phyloP scores from a whole-genome alignment of 2,113 vertebrate genomes.

The Burhinus oedicnemus region DNA sequence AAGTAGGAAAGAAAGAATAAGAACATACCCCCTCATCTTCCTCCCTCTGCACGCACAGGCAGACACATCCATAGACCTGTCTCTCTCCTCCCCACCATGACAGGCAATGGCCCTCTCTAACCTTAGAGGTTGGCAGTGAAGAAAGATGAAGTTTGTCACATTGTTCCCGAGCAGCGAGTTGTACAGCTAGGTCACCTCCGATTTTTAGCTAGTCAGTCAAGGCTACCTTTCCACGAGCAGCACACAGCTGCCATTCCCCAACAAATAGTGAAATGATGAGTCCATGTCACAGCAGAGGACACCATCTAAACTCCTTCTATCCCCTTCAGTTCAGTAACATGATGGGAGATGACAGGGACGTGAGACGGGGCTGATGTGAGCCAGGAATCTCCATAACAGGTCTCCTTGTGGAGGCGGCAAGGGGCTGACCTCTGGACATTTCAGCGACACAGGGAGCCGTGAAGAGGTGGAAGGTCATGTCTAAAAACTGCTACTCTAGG shows the following conservation, averaged over 20 bases:
- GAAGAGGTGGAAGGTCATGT: not conserved
- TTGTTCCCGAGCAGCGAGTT: conserved; percentile 14
- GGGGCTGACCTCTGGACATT: not conserved
- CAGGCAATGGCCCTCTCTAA: conserved; percentile 26
- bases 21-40: not conserved
- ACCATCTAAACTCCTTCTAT: not conserved
- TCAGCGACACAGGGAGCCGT: not conserved
- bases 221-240: not conserved
- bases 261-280: conserved; percentile 49
- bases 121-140: conserved; percentile 3
- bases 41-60: not conserved
- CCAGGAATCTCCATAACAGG: not conserved
- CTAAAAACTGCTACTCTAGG: not conserved
- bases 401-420: not conserved
- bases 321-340: not conserved
- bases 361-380: not conserved
- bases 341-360: conserved; percentile 35
- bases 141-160: conserved; percentile 61
- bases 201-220: conserved; percentile 48
- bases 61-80: conserved; percentile 21
- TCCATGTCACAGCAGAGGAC: not conserved
- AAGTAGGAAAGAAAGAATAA: not conserved
- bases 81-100: conserved; percentile 18
- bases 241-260: conserved; percentile 9
- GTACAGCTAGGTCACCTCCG: conserved; percentile 19